These are phyloP conservation scores for Malurus cyaneus DNA, from an alignment of 2,113 vertebrate species.

Conservation along the genomic window DNA sequence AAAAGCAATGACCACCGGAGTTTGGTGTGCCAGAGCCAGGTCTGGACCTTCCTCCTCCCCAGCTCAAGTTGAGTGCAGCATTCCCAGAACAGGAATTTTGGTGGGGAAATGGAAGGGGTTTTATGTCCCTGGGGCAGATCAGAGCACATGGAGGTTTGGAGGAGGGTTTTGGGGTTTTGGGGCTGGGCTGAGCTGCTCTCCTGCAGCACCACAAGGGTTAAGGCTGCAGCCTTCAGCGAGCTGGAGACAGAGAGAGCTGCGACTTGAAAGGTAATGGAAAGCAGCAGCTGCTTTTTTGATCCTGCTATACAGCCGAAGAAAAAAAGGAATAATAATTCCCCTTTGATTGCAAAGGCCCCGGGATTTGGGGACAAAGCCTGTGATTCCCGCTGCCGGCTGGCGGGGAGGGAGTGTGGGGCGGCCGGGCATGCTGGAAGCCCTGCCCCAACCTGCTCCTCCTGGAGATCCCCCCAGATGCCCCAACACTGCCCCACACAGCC, in stretches of 20 bases:
- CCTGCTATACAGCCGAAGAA: slow-evolving; percentile 26
- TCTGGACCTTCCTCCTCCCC: neutral
- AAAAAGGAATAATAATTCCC: slow-evolving; percentile 65
- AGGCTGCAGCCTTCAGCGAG: neutral
- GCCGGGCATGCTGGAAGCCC: neutral
- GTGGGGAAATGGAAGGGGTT: neutral
- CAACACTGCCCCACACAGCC: neutral
- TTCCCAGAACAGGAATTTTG: neutral
- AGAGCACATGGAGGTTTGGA: neutral
- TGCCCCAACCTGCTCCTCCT: accelerated
- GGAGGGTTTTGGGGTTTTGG: neutral
- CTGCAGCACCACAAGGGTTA: slow-evolving; percentile 41
- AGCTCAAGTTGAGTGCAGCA: neutral
- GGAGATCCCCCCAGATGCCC: neutral
- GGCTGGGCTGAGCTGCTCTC: neutral
- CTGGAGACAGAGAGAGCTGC: neutral
- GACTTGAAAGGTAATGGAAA: slow-evolving; percentile 63
- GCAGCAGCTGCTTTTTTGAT: slow-evolving; percentile 71
- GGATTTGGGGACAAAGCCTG: slow-evolving; percentile 39
- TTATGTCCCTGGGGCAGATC: neutral
- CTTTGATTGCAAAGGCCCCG: slow-evolving; percentile 59
- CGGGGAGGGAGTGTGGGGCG: neutral
- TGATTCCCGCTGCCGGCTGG: neutral
- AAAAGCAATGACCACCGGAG: neutral
- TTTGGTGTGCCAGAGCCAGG: neutral